Conservation (phyloP, 1,140 invertebrate species). For the Dinothrombium tinctorium region DNA sequence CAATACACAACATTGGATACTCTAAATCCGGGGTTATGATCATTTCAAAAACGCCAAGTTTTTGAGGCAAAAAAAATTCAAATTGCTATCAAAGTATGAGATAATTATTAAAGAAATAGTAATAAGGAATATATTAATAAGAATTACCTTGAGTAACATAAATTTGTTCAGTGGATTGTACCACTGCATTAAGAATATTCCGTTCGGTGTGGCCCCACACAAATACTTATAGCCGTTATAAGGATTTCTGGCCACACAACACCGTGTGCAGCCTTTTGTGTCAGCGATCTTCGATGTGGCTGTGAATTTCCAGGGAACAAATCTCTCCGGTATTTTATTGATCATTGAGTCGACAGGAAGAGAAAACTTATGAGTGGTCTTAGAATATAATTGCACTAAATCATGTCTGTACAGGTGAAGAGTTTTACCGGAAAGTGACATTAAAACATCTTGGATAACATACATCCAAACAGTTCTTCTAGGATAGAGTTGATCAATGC, state of each 20-base stretch:
- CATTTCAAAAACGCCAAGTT: slow-evolving; percentile 76
- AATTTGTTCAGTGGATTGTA: slow-evolving; percentile 98
- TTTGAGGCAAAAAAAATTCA: slow-evolving; percentile 50
- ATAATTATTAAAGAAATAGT: slow-evolving; percentile 2
- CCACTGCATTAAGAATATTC: slow-evolving; percentile 99
- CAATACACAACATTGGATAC: slow-evolving; percentile 83
- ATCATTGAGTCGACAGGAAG: slow-evolving; percentile 38
- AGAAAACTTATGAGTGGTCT: slow-evolving; percentile 61
- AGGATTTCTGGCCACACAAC: slow-evolving; percentile 82
- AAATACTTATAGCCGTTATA: slow-evolving; percentile 97
- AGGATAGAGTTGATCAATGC: slow-evolving; percentile 87
- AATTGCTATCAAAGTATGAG: slow-evolving; percentile 29
- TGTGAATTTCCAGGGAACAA: slow-evolving; percentile 49
- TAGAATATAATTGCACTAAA: slow-evolving; percentile 42
- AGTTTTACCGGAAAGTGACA: slow-evolving; percentile 88
- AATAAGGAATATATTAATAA: neutral
- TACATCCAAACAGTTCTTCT: slow-evolving; percentile 88
- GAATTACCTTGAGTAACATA: slow-evolving; percentile 72
- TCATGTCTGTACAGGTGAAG: slow-evolving; percentile 87
- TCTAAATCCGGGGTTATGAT: slow-evolving; percentile 86
- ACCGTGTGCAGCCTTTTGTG: slow-evolving; percentile 74
- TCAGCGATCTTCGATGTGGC: slow-evolving; percentile 82
- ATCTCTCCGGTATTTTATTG: slow-evolving; percentile 74
- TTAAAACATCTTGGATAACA: slow-evolving; percentile 90
- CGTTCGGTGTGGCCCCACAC: slow-evolving; percentile 65